A percentile compares a stretch with the other conserved stretches of the same genome.
These are phyloP conservation scores for Odocoileus hemionus DNA, from an alignment of 2,113 vertebrate genomes.

Conservation along the genomic window DNA sequence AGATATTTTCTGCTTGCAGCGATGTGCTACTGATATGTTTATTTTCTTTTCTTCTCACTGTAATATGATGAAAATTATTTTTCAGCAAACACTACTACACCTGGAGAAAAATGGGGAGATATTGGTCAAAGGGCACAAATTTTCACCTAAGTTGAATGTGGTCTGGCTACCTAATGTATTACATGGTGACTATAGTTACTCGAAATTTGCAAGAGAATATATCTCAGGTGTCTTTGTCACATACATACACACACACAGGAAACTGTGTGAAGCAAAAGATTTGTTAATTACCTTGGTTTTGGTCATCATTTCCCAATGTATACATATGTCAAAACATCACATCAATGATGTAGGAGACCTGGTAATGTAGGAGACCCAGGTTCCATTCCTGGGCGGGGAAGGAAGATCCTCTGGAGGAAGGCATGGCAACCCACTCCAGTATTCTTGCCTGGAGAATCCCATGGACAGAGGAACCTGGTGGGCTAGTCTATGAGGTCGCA, in stretches of 20 bases:
- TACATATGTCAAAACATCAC: neutral
- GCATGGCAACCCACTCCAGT: neutral
- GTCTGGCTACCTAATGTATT: neutral
- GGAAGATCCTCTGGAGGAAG: neutral
- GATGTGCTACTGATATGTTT: neutral
- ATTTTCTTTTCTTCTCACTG: neutral
- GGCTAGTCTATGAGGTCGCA: neutral
- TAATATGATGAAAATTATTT: conserved; percentile 18
- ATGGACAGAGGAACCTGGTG: neutral
- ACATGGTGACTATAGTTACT: neutral
- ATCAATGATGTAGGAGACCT: neutral
- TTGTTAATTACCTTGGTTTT: neutral
- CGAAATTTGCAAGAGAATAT: neutral
- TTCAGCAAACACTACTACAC: neutral
- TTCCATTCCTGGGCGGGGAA: neutral
- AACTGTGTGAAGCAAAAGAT: neutral
- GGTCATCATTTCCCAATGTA: neutral
- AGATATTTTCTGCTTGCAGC: neutral
- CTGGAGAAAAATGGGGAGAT: neutral
- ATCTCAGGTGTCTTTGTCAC: neutral
- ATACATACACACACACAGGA: neutral
- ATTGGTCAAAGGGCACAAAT: neutral
- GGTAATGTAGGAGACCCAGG: neutral
- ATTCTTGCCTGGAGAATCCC: neutral
- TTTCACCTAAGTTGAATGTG: neutral